These are phyloP conservation scores for Dendrocopos noguchii DNA, from an alignment of 2,113 vertebrate genomes.

Conservation along the genomic window DNA sequence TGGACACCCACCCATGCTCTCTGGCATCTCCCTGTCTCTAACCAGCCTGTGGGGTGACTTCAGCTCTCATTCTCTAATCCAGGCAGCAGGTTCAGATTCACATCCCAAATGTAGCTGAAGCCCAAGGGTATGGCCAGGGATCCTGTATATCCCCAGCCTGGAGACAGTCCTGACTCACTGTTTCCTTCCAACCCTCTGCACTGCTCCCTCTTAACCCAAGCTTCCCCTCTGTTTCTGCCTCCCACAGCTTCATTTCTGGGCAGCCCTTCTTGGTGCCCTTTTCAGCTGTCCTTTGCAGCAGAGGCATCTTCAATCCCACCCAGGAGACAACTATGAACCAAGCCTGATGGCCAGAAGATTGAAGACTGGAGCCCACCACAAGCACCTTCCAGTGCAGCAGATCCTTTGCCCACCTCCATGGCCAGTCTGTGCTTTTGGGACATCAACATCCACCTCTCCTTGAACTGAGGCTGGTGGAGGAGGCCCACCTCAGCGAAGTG, in stretches of 20 bases:
- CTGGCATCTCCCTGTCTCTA: not conserved
- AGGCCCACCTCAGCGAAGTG: not conserved
- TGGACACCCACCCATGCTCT: not conserved
- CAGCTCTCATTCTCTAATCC: not conserved
- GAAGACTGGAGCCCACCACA: not conserved
- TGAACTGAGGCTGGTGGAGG: rapidly evolving
- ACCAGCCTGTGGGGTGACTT: not conserved
- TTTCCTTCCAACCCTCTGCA: not conserved
- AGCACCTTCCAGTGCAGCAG: not conserved
- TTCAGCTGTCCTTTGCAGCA: not conserved
- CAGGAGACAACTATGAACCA: not conserved
- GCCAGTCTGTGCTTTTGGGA: not conserved
- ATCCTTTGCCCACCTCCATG: not conserved
- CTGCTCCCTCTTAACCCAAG: not conserved
- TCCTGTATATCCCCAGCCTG: not conserved
- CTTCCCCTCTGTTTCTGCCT: not conserved
- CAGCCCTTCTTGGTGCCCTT: not conserved
- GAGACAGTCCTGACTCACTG: not conserved
- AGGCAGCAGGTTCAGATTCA: not conserved
- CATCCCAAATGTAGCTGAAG: not conserved
- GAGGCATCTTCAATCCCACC: not conserved
- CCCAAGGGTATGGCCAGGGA: not conserved
- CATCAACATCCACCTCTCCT: not conserved
- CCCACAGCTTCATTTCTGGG: not conserved
- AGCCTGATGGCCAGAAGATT: not conserved